A percentile compares a stretch with the other conserved stretches of the same genome.
These are phyloP conservation scores for Myiozetetes cayanensis DNA, from an alignment of 2,113 vertebrate genomes.

Conservation along the genomic window DNA sequence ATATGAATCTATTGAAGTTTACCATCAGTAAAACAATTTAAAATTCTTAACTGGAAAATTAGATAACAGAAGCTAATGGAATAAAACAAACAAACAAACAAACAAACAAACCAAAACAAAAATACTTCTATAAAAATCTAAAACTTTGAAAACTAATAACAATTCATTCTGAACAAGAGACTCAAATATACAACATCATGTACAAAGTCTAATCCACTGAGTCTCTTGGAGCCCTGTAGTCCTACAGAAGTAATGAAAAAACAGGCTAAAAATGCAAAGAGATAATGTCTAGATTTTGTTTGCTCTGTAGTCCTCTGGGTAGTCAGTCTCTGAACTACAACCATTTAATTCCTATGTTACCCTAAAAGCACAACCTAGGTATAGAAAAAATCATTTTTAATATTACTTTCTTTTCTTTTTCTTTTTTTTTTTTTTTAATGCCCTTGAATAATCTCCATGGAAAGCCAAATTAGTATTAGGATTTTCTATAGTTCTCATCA, in stretches of 20 bases:
- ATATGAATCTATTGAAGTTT: background rate
- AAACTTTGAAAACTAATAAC: background rate
- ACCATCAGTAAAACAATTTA: background rate
- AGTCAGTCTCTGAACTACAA: background rate
- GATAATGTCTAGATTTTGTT: slow-evolving; percentile 7
- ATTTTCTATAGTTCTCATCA: slow-evolving; percentile 23
- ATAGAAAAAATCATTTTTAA: background rate
- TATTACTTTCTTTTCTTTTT: background rate
- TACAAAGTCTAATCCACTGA: background rate
- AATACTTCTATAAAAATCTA: background rate
- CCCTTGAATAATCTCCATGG: background rate
- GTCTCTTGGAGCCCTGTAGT: background rate
- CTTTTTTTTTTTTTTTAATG: background rate
- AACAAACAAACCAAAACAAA: background rate
- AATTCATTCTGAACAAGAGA: background rate
- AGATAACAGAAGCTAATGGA: background rate
- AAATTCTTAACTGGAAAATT: background rate
- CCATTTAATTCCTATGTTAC: background rate
- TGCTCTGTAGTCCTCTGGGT: background rate
- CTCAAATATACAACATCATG: background rate
- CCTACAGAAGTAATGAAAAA: background rate
- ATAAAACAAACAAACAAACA: background rate
- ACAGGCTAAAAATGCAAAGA: background rate
- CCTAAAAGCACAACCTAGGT: background rate
- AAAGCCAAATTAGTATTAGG: background rate